Evolutionary conservation across 2,797 vertebrate species (phyloP), one percentile per base, ranked within the genome.

Genomic region (Okamejei kenojei): DNA sequence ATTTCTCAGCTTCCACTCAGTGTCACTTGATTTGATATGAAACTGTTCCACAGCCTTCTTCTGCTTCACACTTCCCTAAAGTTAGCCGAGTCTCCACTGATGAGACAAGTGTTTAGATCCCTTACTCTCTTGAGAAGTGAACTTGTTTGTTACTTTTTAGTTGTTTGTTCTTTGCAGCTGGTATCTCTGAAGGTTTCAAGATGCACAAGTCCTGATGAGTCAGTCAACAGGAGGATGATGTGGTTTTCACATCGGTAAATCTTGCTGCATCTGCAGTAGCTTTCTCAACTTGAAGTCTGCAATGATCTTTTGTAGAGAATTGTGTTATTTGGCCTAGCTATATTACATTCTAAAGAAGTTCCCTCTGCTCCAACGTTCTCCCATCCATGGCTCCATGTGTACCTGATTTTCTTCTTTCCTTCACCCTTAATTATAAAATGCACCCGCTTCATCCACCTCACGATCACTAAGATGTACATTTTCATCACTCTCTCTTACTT

Each of bases 221-320:
- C 84, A 35, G 61, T 88, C 63, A 88, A 35, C 63, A 68, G 63
- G 61, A 88, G 84, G 84, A 68, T 88, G n/a, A 17, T 88, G 63
- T 68, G 84, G n/a, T 88, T 88, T 88, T 10, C 84, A 38, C 29
- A 32, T 32, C 63, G 35, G 63, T 88, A 63, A n/a, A 88, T 3
- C 65, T 88, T 88, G 17, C 15, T 88, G n/a, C 19, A 29, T 68
- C 61, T 68, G 61, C n/a, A 68, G 17, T 68, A 68, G 8, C 17
- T 68, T n/a, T 65, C 84, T 88, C 9, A 11, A 63, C 21, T 32
- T 88, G 84, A 68, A 88, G 65, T 19, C 17, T 19, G 9, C 61
- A 88, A 17, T 19, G n/a, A 65, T 88, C 84, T 68, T 35, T 15
- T 17, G 82, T n/a, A 63, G 11, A 65, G 82, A 32, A 86, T 86